Conservation (phyloP, 2,888 invertebrate genomes). For the Pandemis corylana region DNA sequence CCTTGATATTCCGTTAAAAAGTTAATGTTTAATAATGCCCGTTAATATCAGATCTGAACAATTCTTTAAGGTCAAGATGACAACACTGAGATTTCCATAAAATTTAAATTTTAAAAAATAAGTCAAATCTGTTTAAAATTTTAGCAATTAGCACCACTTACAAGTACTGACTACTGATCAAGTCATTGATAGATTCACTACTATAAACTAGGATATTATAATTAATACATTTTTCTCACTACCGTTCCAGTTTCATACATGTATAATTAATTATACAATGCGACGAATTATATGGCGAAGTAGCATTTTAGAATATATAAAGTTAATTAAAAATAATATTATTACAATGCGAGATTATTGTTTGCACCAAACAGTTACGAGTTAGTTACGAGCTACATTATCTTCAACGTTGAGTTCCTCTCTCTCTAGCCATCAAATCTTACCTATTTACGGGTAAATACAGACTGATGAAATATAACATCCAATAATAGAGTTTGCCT, state of each 20-base stretch:
- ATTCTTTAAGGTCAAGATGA: too few species aligned
- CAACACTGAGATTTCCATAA: background rate
- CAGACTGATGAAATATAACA: too few species aligned
- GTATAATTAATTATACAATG: background rate
- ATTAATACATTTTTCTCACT: background rate
- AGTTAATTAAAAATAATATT: background rate
- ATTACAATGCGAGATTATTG: background rate
- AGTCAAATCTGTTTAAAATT: background rate
- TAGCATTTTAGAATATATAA: background rate
- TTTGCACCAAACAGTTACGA: background rate
- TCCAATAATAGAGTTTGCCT: too few species aligned
- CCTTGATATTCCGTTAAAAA: too few species aligned
- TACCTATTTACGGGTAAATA: too few species aligned
- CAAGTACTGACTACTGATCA: constrained; percentile 1
- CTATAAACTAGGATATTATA: background rate
- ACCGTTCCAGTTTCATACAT: background rate
- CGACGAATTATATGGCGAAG: background rate
- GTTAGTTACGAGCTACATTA: background rate
- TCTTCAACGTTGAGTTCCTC: too few species aligned
- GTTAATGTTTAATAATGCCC: too few species aligned
- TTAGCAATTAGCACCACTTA: constrained; percentile 3
- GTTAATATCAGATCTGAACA: too few species aligned
- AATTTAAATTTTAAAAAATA: background rate
- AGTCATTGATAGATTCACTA: background rate
- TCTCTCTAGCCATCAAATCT: too few species aligned